Base-by-base conservation (phyloP, 2,888 invertebrate genomes). In the Mimas tiliae region DNA sequence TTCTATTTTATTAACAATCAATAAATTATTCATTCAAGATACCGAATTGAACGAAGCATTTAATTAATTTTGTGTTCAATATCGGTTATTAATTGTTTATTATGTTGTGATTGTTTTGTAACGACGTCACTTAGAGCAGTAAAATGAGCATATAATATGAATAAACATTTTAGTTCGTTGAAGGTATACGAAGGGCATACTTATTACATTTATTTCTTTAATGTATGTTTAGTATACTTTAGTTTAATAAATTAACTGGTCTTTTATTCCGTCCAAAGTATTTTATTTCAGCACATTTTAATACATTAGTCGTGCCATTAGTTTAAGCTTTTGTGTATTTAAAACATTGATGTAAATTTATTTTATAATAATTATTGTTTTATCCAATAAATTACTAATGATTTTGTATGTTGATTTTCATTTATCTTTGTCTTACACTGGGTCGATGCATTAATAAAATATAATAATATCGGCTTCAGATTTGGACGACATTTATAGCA, bases 241-340 rank as follows among this genome's bases (percentile, higher is more conserved):
- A 58, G 58, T 58, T 19, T 38, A 38, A 38, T 38, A 38, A 38
- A 12, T n/a, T 38, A 38, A 58, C 16, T 58, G 38, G 58, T 58
- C 42, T 42, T 42, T 14, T 38, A 58, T 27, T 64, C 33, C 63
- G 62, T 71, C 71, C 69, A 74, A 69, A 74, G 77, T 78, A 74
- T 72, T 69, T 64, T 33, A 53, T 50, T 21, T 33, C 55, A 55
- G 65, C 65, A 65, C 70, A 69, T 72, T 72, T 75, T 27, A 72
- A 68, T 72, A 69, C 38, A 73, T 77, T 73, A 80, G 77, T 76
- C 70, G 81, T 81, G 81, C 81, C 81, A 81, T 81, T 81, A 80
- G 73, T 58, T 66, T 80, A 69, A 66, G 64, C 65, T 68, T 51
- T 69, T 52, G 62, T 65, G 62, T 68, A 27, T 64, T 70, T 68